Conservation (phyloP, 2,797 vertebrate genomes). For the Karalla daura region DNA sequence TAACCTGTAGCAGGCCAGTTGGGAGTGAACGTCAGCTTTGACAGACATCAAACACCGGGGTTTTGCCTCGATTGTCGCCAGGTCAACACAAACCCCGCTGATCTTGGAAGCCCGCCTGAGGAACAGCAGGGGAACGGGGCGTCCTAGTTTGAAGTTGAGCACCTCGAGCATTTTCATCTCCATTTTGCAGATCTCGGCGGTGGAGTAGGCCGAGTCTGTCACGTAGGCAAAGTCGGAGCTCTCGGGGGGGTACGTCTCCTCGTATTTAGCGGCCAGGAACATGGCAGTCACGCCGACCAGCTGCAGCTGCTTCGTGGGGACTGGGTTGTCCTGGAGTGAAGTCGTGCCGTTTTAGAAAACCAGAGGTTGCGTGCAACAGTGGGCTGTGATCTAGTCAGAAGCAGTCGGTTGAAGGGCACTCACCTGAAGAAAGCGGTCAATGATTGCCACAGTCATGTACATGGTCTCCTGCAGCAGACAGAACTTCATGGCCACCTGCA, state of each 20-base stretch:
- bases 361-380: too few species aligned
- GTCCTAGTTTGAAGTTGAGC: slow-evolving; percentile 91
- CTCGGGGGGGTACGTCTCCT: slow-evolving; percentile 91
- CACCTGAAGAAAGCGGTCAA: slow-evolving; percentile 95
- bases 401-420: too few species aligned
- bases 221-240: slow-evolving; percentile 94
- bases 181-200: slow-evolving; percentile 91
- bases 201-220: slow-evolving; percentile 91
- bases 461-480: slow-evolving; percentile 94
- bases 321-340: slow-evolving; percentile 84
- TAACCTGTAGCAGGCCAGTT: slow-evolving; percentile 79
- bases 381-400: too few species aligned
- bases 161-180: slow-evolving; percentile 87
- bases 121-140: slow-evolving; percentile 94
- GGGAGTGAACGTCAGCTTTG: too few species aligned
- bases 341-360: neutral
- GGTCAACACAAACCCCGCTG: slow-evolving; percentile 81
- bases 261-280: slow-evolving; percentile 94
- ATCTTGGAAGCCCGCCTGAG: slow-evolving; percentile 94
- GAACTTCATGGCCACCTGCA: slow-evolving; percentile 94
- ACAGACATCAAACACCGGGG: too few species aligned
- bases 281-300: slow-evolving; percentile 92
- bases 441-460: slow-evolving; percentile 91
- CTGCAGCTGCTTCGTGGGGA: slow-evolving; percentile 92
- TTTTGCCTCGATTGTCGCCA: too few species aligned